Evolutionary conservation across 1,140 invertebrate species (phyloP).

Genomic region (Agrypnia vestita): DNA sequence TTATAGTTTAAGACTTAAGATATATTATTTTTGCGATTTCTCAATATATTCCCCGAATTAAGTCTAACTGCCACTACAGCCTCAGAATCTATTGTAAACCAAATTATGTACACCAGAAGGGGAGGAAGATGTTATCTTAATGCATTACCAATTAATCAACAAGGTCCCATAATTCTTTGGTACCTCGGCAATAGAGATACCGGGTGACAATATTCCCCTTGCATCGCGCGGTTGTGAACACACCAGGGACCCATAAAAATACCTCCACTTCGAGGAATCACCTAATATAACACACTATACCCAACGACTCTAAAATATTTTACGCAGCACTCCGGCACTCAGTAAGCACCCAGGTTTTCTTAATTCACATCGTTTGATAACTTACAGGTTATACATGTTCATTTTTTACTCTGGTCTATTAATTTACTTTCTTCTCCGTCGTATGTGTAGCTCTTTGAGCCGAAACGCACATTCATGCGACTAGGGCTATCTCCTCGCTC

Average conservation of each 20-base stretch:
- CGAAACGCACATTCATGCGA: constrained; percentile 1
- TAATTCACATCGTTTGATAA: constrained; percentile 15
- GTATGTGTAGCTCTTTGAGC: background rate
- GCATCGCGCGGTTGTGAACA: background rate
- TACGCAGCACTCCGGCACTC: background rate
- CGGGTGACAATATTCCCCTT: constrained; percentile 43
- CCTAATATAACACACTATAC: constrained; percentile 32
- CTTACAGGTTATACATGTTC: background rate
- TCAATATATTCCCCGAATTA: too few species aligned
- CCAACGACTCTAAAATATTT: background rate
- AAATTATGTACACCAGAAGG: background rate
- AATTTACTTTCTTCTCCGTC: background rate
- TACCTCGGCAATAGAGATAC: constrained; percentile 19
- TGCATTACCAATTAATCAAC: constrained; percentile 57
- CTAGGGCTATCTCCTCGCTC: constrained; percentile 53
- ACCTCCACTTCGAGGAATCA: constrained; percentile 50
- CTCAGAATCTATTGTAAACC: background rate
- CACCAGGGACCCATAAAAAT: constrained; percentile 58
- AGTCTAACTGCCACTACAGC: too few species aligned
- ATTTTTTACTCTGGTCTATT: background rate
- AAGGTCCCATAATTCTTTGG: constrained; percentile 38
- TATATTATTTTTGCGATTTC: too few species aligned
- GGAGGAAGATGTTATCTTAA: constrained; percentile 44
- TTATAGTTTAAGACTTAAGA: too few species aligned
- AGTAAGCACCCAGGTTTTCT: background rate